Evolutionary conservation across 2,797 vertebrate species (phyloP), one percentile per base, ranked within the genome.

Genomic region (Sorex maritimensis): DNA sequence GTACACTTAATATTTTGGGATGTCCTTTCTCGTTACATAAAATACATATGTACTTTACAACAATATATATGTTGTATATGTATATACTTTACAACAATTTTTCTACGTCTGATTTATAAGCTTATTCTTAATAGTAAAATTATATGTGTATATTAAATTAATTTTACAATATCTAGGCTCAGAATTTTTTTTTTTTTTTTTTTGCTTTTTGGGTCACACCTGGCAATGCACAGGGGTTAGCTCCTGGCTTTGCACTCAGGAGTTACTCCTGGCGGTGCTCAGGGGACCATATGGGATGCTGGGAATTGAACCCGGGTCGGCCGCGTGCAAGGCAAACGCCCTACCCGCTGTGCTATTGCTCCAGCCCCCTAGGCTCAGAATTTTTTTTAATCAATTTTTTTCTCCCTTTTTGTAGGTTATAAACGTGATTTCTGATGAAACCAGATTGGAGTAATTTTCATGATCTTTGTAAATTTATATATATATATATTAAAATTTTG

Each of bases 391-490:
- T 88, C 58, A 26, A 26, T 87, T 10, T 46, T 72, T 71, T 28
- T 63, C 65, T 87, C 84, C 86, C 38, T 91, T 71, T 78, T 30
- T 41, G 0, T 97, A 98, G 98, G 92, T 94, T 96, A 87, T 98
- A 96, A 97, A 98, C n/a, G 85, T 97, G 90, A 68, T 97, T 88
- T 96, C 81, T 95, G 91, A 97, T 96, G 95, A 98, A 98, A 97
- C 95, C 94, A 97, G 96, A 98, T 96, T 98, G 97, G 96, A 97
- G 86, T 95, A 96, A 71, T 95, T 93, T 95, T 97, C 94, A 95
- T 98, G 94, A 96, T 95, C 95, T 97, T 98, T 98, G 97, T 98
- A 98, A 98, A 97, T 98, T 98, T 98, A 97, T 97, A 97, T 97
- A 97, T 97, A 97, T 97, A 98, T 96, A 97, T 98, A 97, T 97